A percentile compares a stretch with the other conserved stretches of the same genome.
phyloP scores from a whole-genome alignment of 2,113 vertebrate genomes.

The Hiodon tergisus region DNA sequence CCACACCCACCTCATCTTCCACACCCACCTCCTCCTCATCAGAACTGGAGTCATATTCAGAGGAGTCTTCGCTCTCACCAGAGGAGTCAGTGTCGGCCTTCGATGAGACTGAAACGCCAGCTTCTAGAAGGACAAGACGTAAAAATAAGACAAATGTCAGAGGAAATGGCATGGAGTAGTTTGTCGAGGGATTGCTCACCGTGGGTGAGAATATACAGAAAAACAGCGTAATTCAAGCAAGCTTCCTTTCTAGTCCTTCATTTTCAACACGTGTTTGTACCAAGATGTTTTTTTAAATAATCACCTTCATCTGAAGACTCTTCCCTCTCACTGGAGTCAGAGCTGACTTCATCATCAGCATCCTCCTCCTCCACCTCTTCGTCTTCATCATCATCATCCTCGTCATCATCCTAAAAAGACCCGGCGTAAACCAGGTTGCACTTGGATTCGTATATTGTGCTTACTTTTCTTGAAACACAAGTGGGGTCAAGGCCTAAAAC shows the following conservation, averaged over 20 bases:
- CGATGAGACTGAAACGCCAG: slow-evolving; percentile 29
- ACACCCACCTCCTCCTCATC: slow-evolving; percentile 63
- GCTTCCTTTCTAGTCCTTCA: no score
- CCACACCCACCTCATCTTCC: slow-evolving; percentile 52
- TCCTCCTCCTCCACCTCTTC: slow-evolving; percentile 26
- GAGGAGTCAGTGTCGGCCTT: slow-evolving; percentile 47
- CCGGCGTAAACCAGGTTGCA: not conserved
- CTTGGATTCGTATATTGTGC: not conserved
- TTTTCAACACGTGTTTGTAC: not conserved
- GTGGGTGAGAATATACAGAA: no score
- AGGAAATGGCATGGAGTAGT: not conserved
- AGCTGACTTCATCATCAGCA: slow-evolving; percentile 39
- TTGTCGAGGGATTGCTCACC: no score
- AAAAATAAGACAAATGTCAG: not conserved
- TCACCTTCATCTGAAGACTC: slow-evolving; percentile 66
- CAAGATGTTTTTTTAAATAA: slow-evolving; percentile 19
- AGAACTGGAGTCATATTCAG: slow-evolving; percentile 68
- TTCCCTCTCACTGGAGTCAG: slow-evolving; percentile 56
- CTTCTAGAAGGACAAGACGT: slow-evolving; percentile 42
- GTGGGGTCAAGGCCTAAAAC: not conserved
- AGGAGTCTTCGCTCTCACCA: slow-evolving; percentile 68
- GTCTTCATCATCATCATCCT: slow-evolving; percentile 29
- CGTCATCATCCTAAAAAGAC: slow-evolving; percentile 1
- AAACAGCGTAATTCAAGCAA: no score
- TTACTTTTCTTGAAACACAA: not conserved